Evolutionary conservation across 2,113 vertebrate species (phyloP).

Genomic region (Dissostichus mawsoni): DNA sequence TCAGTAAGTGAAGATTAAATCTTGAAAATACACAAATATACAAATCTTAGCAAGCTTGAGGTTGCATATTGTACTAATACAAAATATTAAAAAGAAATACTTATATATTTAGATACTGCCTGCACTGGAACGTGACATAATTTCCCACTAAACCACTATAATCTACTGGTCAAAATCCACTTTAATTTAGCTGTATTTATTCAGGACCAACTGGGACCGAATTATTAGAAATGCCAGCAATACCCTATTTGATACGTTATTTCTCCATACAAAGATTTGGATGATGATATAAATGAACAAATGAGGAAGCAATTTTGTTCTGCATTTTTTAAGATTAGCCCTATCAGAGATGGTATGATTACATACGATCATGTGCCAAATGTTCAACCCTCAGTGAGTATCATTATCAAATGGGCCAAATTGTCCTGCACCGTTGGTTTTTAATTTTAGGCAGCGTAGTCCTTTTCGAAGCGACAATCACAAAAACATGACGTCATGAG

Average conservation of each 20-base stretch:
- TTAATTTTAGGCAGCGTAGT: constrained; percentile 55
- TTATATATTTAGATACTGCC: background rate
- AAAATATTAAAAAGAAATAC: background rate
- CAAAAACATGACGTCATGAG: background rate
- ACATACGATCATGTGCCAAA: constrained; percentile 22
- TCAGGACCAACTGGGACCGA: background rate
- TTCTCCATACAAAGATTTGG: constrained; percentile 24
- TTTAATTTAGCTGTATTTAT: constrained; percentile 13
- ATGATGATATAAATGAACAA: constrained; percentile 33
- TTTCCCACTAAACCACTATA: background rate
- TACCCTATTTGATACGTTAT: background rate
- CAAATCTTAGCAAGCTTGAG: background rate
- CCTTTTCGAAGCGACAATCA: constrained; percentile 10
- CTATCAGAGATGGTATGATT: constrained; percentile 47
- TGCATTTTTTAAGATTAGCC: background rate
- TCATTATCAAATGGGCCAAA: constrained; percentile 30
- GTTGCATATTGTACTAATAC: background rate
- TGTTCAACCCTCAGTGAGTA: constrained; percentile 47
- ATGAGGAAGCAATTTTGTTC: constrained; percentile 28
- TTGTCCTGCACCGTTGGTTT: constrained; percentile 44
- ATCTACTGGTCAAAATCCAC: constrained; percentile 17
- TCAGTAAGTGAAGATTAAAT: constrained; percentile 72
- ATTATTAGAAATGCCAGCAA: background rate
- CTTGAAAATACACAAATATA: background rate
- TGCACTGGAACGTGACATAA: background rate